phyloP scores from a whole-genome alignment of 2,113 vertebrate genomes.

The Mirza zaza region DNA sequence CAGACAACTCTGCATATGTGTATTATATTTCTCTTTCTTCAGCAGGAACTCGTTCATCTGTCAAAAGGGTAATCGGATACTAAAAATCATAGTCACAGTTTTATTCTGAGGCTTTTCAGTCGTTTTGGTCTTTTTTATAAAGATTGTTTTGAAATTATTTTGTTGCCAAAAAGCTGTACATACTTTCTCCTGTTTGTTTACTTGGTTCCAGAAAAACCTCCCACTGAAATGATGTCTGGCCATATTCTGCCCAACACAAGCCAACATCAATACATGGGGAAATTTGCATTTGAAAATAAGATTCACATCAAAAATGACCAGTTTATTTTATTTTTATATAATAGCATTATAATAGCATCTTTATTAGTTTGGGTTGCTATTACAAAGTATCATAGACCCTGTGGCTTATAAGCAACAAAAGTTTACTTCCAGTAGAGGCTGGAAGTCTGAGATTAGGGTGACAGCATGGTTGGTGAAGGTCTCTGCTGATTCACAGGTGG shows the following conservation, averaged over 20 bases:
- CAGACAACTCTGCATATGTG: not conserved
- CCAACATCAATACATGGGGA: slow-evolving; percentile 56
- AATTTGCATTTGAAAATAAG: slow-evolving; percentile 68
- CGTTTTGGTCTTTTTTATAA: slow-evolving; percentile 33
- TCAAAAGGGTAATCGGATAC: slow-evolving; percentile 57
- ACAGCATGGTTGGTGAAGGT: no score
- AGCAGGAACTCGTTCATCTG: slow-evolving; percentile 41
- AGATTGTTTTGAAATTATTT: slow-evolving; percentile 68
- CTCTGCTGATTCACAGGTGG: no score
- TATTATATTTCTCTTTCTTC: slow-evolving; percentile 63
- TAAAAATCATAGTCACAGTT: slow-evolving; percentile 49
- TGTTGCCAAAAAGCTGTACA: slow-evolving; percentile 50
- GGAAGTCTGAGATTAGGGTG: no score
- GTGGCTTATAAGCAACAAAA: no score
- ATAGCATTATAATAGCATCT: no score
- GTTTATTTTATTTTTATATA: not conserved
- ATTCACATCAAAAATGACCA: not conserved
- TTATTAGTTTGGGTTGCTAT: no score
- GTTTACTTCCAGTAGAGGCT: no score
- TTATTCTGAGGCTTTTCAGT: slow-evolving; percentile 43
- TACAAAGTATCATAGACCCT: no score
- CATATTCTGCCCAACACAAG: slow-evolving; percentile 36
- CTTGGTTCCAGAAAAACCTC: slow-evolving; percentile 64
- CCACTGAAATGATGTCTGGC: slow-evolving; percentile 65
- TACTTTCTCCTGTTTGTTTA: slow-evolving; percentile 69